These are phyloP conservation scores for Noctilio leporinus DNA, from an alignment of 2,113 vertebrate species.

Conservation along the genomic window DNA sequence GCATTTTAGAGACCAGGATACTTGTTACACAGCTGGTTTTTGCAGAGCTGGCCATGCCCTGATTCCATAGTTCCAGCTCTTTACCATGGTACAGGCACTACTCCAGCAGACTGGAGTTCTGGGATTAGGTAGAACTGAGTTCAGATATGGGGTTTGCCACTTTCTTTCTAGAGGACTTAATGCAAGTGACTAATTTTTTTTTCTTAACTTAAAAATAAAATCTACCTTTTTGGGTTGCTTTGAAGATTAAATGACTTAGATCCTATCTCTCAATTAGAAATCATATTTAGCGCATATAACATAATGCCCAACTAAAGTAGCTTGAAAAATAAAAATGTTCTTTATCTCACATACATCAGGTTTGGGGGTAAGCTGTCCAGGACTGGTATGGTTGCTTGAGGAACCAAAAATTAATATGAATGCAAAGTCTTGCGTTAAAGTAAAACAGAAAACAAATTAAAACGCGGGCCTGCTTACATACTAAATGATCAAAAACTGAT, in stretches of 20 bases:
- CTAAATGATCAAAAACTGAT: neutral
- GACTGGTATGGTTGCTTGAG: neutral
- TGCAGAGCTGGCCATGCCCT: neutral
- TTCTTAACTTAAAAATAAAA: neutral
- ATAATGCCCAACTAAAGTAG: neutral
- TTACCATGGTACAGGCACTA: neutral
- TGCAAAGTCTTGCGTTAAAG: neutral
- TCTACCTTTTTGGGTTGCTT: neutral
- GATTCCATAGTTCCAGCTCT: fast-evolving
- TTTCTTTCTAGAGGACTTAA: neutral
- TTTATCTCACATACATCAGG: neutral
- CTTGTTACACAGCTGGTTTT: fast-evolving
- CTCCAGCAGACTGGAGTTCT: neutral
- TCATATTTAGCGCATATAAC: neutral
- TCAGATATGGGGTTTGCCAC: neutral
- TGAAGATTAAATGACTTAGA: neutral
- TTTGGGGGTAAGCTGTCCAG: neutral
- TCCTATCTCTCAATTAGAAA: neutral
- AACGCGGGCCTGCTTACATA: neutral
- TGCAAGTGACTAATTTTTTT: neutral
- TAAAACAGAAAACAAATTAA: neutral
- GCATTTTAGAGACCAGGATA: neutral
- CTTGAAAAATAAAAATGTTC: neutral
- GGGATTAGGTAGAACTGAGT: neutral
- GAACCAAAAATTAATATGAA: neutral